Conservation (phyloP, 2,113 vertebrate genomes). For the Ochotona curzoniae region DNA sequence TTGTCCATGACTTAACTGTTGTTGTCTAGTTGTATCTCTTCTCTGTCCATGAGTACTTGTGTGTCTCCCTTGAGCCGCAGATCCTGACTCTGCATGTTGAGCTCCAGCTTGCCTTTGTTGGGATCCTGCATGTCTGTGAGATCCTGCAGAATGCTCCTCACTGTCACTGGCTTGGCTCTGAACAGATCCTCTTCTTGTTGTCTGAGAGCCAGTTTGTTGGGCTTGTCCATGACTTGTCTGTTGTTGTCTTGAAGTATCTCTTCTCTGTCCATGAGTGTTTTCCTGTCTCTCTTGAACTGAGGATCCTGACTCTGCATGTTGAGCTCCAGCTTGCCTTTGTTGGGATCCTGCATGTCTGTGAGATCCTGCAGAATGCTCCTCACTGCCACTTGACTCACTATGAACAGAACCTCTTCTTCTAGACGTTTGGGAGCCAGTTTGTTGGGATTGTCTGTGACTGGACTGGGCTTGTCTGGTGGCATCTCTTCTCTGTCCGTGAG, state of each 20-base stretch:
- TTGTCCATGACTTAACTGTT: too few species aligned
- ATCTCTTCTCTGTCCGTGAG: background rate
- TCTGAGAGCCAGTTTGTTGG: too few species aligned
- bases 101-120: background rate
- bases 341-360: too few species aligned
- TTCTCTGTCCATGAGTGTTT: too few species aligned
- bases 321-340: too few species aligned
- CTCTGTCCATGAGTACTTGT: background rate
- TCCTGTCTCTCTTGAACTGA: too few species aligned
- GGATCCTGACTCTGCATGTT: too few species aligned
- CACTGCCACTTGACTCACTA: too few species aligned
- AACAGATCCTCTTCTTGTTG: background rate
- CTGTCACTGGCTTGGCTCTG: background rate
- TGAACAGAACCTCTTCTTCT: too few species aligned
- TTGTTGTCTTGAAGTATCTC: too few species aligned
- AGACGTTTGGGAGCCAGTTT: accelerated
- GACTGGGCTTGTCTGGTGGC: accelerated
- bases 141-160: background rate
- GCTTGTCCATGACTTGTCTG: too few species aligned
- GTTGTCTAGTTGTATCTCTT: background rate
- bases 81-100: background rate
- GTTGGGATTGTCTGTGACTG: accelerated
- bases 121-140: background rate
- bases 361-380: too few species aligned
- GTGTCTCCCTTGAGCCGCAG: background rate